Evolutionary conservation across 2,113 vertebrate genomes (phyloP).

Genomic region (Meriones unguiculatus): DNA sequence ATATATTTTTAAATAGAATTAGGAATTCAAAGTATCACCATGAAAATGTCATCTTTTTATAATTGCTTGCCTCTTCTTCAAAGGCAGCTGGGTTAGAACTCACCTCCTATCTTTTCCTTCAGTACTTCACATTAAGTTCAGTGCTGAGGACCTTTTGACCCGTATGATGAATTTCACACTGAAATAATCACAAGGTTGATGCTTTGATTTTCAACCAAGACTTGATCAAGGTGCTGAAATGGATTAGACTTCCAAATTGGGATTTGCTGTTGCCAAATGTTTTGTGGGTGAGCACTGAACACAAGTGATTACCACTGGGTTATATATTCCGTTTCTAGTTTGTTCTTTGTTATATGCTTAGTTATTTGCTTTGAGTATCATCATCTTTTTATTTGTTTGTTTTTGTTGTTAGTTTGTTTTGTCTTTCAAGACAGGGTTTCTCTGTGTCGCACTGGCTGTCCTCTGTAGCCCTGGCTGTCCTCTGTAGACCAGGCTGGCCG

Average conservation of each 20-base stretch:
- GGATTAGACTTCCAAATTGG: background rate
- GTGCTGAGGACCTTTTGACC: background rate
- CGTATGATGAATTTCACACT: background rate
- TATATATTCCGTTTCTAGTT: background rate
- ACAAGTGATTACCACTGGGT: background rate
- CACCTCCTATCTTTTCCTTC: background rate
- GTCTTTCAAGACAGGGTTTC: background rate
- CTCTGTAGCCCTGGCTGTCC: background rate
- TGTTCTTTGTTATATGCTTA: background rate
- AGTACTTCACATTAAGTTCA: background rate
- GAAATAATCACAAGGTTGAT: background rate
- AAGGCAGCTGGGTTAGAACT: background rate
- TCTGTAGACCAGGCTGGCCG: background rate
- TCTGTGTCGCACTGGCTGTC: background rate
- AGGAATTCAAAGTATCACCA: background rate
- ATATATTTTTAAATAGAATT: background rate
- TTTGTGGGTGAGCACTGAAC: background rate
- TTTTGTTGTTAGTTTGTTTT: background rate
- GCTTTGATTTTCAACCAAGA: background rate
- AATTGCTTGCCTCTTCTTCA: background rate
- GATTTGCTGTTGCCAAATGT: background rate
- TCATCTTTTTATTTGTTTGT: too few species aligned
- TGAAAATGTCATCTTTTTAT: background rate
- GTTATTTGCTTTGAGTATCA: constrained; percentile 10
- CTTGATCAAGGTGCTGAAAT: background rate